Percentiles rank a stretch among this genome's conserved stretches.
phyloP scores from a whole-genome alignment of 1,140 invertebrate species.

The Euglossa dilemma region DNA sequence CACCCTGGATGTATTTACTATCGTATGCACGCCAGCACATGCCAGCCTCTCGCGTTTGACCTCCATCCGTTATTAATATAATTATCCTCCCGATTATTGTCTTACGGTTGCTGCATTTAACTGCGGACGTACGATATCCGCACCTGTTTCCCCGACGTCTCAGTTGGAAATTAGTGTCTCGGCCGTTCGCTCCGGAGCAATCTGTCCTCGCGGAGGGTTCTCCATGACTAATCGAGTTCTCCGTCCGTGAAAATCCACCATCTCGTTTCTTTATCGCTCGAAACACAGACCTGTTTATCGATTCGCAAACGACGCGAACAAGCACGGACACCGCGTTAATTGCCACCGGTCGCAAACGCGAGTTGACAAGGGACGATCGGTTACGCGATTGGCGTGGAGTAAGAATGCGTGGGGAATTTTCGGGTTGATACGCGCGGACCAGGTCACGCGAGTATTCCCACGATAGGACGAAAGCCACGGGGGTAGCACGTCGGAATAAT shows the following conservation, averaged over 20 bases:
- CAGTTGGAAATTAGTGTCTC: neutral
- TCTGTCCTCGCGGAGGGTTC: neutral
- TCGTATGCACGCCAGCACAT: conserved; percentile 35
- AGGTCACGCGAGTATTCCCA: neutral
- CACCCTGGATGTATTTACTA: conserved; percentile 42
- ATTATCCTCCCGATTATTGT: conserved; percentile 53
- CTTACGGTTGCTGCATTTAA: conserved; percentile 52
- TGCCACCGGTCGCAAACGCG: neutral
- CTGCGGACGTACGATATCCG: conserved; percentile 7
- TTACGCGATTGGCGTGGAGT: neutral
- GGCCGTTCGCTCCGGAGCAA: neutral
- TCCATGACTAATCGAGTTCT: neutral
- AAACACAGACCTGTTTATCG: neutral
- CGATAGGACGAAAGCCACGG: conserved; percentile 59
- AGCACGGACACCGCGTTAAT: neutral
- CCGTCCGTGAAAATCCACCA: neutral
- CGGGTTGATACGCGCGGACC: conserved; percentile 1
- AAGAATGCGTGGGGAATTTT: conserved; percentile 8
- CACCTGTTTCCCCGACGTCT: neutral
- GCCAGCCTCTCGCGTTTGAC: conserved; percentile 42
- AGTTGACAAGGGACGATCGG: conserved; percentile 8
- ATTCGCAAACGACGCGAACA: neutral
- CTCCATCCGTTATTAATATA: conserved; percentile 50
- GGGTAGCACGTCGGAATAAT: conserved; percentile 72
- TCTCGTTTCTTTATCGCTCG: neutral